phyloP scores from a whole-genome alignment of 2,113 vertebrate genomes.

The Noctilio leporinus region DNA sequence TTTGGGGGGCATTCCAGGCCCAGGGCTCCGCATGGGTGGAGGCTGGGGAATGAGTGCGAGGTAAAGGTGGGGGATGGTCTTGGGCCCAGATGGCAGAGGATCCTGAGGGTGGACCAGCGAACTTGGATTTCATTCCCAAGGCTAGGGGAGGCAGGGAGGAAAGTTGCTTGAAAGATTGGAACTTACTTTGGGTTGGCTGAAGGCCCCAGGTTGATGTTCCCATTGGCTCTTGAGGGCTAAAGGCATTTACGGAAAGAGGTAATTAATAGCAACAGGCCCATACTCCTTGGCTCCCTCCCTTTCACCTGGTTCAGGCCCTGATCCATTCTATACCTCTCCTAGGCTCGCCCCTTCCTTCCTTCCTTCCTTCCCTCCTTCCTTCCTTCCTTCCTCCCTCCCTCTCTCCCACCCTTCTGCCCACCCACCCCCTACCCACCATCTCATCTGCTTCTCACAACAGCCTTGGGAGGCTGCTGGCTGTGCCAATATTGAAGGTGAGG shows the following conservation, averaged over 20 bases:
- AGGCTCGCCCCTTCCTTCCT: neutral
- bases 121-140: neutral
- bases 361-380: neutral
- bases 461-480: neutral
- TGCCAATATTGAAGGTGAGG: neutral
- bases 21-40: neutral
- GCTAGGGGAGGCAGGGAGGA: neutral
- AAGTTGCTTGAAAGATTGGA: neutral
- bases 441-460: neutral
- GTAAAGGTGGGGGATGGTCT: neutral
- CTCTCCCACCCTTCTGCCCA: no score
- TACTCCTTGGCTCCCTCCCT: no score
- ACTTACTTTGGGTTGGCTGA: slow-evolving; percentile 98
- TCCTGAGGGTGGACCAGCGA: neutral
- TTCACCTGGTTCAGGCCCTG: neutral
- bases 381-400: no score
- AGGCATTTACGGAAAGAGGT: slow-evolving; percentile 36
- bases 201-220: slow-evolving; percentile 93
- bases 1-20: neutral
- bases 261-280: neutral
- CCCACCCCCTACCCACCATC: neutral
- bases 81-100: neutral
- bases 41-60: neutral
- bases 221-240: slow-evolving; percentile 76
- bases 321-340: neutral